Evolutionary conservation across 2,113 vertebrate genomes (phyloP).

Genomic region (Limanda limanda): DNA sequence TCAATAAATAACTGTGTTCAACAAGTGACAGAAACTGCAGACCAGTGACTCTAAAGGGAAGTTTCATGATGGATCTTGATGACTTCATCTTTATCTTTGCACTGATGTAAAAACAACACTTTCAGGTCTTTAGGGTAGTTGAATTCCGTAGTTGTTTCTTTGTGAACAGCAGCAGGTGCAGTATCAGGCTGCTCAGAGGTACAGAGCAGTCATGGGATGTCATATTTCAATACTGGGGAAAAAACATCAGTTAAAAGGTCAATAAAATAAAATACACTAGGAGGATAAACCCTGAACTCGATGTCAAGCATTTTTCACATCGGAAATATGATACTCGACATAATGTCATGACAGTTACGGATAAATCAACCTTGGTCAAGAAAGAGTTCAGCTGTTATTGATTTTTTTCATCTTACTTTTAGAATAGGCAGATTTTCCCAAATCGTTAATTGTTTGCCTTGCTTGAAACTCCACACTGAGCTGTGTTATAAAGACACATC

Average conservation of each 20-base stretch:
- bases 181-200: neutral
- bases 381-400: too few species aligned
- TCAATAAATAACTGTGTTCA: neutral
- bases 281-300: too few species aligned
- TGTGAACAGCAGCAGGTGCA: neutral
- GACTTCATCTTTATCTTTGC: neutral
- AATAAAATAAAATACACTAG: too few species aligned
- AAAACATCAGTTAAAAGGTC: too few species aligned
- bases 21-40: neutral
- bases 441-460: too few species aligned
- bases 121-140: neutral
- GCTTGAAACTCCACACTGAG: slow-evolving; percentile 11
- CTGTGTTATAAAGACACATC: slow-evolving; percentile 12
- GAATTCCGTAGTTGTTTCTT: neutral
- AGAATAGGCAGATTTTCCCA: too few species aligned
- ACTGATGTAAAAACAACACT: neutral
- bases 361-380: too few species aligned
- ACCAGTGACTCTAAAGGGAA: neutral
- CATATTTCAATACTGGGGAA: neutral
- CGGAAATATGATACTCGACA: too few species aligned
- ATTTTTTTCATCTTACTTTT: too few species aligned
- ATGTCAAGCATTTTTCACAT: too few species aligned
- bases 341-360: too few species aligned
- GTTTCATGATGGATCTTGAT: neutral
- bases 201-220: neutral